Evolutionary conservation across 2,797 vertebrate species (phyloP).

Genomic region (Carduelis carduelis): DNA sequence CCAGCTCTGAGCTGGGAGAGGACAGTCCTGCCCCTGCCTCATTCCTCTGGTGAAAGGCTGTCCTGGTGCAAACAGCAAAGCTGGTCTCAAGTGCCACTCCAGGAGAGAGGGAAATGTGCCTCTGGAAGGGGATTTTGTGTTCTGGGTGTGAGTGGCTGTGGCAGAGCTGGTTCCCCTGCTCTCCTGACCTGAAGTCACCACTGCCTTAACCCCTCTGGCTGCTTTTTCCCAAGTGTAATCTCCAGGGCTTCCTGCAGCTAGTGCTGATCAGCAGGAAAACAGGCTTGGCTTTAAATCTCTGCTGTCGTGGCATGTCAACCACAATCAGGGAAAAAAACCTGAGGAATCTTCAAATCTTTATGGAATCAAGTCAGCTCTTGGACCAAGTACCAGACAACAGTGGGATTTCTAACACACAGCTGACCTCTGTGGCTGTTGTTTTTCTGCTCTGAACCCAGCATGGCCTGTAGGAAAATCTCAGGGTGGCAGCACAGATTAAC

Average conservation of each 20-base stretch:
- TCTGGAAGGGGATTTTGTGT: neutral
- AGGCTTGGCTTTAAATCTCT: neutral
- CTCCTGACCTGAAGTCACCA: neutral
- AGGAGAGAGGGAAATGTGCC: neutral
- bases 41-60: neutral
- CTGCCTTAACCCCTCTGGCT: neutral
- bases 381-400: neutral
- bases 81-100: neutral
- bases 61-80: neutral
- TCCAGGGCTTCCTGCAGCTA: neutral
- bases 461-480: neutral
- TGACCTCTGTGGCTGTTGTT: neutral
- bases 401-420: neutral
- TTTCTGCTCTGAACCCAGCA: neutral
- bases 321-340: fast-evolving
- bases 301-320: fast-evolving
- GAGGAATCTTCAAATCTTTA: neutral
- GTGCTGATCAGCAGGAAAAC: neutral
- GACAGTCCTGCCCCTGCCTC: neutral
- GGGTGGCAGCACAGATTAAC: neutral
- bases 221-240: neutral
- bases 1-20: fast-evolving
- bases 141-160: neutral
- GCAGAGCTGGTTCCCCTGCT: neutral
- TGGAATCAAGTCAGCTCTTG: neutral